Evolutionary conservation across 2,797 vertebrate genomes (phyloP).

Genomic region (Melanotaenia parkinsoni): DNA sequence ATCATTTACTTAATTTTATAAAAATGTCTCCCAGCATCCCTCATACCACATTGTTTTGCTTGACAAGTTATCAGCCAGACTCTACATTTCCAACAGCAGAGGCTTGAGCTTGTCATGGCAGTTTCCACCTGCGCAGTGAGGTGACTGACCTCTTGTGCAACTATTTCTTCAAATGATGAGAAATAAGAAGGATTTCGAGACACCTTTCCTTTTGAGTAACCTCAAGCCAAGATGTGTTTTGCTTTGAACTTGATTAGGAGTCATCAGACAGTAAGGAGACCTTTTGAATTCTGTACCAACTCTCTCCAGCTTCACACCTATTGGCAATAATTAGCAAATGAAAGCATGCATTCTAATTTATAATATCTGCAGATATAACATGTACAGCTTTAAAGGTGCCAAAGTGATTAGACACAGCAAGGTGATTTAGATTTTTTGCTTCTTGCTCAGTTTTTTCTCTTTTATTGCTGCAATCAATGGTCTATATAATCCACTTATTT

Average conservation of each 20-base stretch:
- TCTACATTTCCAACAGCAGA: constrained; percentile 25
- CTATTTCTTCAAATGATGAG: constrained; percentile 20
- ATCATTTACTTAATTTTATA: not conserved
- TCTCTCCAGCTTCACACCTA: constrained; percentile 15
- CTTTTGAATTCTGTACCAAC: constrained; percentile 23
- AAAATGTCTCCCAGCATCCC: not conserved
- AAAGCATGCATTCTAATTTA: constrained; percentile 6
- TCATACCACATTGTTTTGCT: not conserved
- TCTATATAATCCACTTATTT: not conserved
- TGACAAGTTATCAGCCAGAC: not conserved
- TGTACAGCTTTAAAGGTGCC: not conserved
- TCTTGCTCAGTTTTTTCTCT: constrained; percentile 10
- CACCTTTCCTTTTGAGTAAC: constrained; percentile 31
- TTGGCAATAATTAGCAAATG: constrained; percentile 29
- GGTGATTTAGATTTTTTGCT: not conserved
- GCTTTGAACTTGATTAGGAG: constrained; percentile 44
- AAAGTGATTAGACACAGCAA: not conserved
- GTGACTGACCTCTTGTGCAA: constrained; percentile 8
- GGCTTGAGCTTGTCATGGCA: constrained; percentile 13
- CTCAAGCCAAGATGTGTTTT: constrained; percentile 18
- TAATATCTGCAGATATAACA: not conserved
- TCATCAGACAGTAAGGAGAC: constrained; percentile 14
- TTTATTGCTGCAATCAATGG: not conserved
- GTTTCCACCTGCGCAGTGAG: not conserved
- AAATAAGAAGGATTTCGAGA: constrained; percentile 31